A percentile compares a stretch with the other conserved stretches of the same genome.
These are phyloP conservation scores for Vipera ursinii DNA, from an alignment of 2,797 vertebrate genomes.

Conservation along the genomic window DNA sequence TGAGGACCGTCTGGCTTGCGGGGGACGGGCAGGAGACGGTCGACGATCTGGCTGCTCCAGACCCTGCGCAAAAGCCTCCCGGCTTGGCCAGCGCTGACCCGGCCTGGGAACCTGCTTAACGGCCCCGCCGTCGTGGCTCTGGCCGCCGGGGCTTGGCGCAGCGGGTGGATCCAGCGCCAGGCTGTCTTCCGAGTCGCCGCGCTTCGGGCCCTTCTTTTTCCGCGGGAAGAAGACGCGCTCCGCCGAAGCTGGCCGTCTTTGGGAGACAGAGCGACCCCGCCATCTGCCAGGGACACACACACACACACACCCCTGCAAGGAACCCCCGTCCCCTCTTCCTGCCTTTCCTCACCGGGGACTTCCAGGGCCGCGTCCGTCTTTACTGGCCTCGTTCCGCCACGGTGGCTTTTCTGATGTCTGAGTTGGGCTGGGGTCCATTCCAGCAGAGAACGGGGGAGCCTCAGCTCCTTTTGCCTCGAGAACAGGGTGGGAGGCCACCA, in stretches of 20 bases:
- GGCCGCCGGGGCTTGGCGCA: neutral
- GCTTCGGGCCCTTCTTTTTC: neutral
- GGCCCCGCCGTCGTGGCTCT: neutral
- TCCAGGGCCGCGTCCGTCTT: neutral
- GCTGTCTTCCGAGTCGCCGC: neutral
- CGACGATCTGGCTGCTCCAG: neutral
- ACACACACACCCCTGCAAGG: too few relatives aligned
- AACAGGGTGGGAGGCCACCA: neutral
- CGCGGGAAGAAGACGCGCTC: neutral
- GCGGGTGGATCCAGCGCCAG: neutral
- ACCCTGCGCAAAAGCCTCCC: neutral
- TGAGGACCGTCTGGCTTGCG: neutral
- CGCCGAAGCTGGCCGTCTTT: neutral
- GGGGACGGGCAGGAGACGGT: neutral
- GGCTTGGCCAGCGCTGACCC: neutral
- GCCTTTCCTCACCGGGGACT: too few relatives aligned
- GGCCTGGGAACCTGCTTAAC: neutral
- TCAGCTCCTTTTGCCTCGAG: neutral
- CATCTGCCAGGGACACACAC: neutral
- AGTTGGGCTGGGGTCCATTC: neutral
- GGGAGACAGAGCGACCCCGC: neutral
- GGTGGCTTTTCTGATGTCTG: neutral
- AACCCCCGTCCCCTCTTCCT: neutral
- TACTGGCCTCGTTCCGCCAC: neutral
- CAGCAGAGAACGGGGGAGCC: neutral